Conservation (phyloP, 2,113 vertebrate genomes). For the Peucedramus taeniatus region DNA sequence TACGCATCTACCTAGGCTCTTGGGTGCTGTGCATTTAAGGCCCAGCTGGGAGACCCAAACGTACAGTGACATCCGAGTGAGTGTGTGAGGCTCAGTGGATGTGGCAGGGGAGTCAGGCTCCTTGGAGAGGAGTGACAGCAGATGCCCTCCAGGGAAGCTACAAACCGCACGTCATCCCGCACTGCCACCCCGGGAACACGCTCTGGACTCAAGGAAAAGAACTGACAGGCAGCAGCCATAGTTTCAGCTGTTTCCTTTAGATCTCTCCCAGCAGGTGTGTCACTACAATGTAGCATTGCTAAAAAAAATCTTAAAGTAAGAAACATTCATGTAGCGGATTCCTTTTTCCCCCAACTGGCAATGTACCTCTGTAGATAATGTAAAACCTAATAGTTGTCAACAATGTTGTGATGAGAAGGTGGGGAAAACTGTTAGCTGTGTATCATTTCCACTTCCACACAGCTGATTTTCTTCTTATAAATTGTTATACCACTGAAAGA, state of each 20-base stretch:
- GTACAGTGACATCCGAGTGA: not conserved
- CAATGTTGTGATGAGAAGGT: not conserved
- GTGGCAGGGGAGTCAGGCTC: not conserved
- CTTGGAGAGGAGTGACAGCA: not conserved
- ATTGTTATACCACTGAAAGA: not conserved
- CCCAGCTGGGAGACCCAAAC: not conserved
- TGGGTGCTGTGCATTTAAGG: not conserved
- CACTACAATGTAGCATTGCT: not conserved
- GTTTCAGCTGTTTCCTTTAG: not conserved
- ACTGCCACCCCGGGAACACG: not conserved
- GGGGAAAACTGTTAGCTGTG: not conserved
- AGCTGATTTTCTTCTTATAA: not conserved
- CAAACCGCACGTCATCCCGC: not conserved
- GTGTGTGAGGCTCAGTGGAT: not conserved
- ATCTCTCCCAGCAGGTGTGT: constrained; percentile 1
- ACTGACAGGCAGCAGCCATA: not conserved
- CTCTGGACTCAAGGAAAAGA: not conserved
- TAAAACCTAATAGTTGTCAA: not conserved
- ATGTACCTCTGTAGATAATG: not conserved
- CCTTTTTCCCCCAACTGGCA: not conserved
- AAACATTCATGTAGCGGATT: not conserved
- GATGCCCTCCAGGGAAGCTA: not conserved
- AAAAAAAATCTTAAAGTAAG: not conserved
- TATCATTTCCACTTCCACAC: not conserved
- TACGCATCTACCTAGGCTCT: not conserved